phyloP scores from a whole-genome alignment of 2,797 vertebrate species.

The Taeniopygia guttata region DNA sequence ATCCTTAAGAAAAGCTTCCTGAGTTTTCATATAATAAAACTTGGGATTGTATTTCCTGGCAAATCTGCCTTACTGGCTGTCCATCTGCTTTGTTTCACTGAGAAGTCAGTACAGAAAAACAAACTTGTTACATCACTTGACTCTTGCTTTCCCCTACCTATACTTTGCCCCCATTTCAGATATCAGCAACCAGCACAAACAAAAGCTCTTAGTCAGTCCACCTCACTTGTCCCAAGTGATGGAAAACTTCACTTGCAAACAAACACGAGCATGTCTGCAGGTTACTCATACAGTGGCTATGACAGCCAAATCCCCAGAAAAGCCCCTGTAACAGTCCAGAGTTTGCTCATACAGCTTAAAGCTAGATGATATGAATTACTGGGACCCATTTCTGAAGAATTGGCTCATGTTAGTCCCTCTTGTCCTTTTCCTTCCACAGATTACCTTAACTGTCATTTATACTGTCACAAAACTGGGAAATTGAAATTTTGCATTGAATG shows the following conservation, averaged over 20 bases:
- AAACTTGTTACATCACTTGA: neutral
- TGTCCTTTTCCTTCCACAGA: neutral
- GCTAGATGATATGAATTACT: neutral
- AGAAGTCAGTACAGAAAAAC: neutral
- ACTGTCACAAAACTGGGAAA: neutral
- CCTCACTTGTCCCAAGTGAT: accelerated
- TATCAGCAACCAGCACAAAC: neutral
- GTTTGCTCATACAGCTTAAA: neutral
- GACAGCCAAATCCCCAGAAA: neutral
- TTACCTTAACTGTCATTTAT: neutral
- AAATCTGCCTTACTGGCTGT: neutral
- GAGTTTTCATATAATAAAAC: neutral
- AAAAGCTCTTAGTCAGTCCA: neutral
- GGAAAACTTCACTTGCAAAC: neutral
- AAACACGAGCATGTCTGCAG: neutral
- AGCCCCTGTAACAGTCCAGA: neutral
- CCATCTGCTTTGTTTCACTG: neutral
- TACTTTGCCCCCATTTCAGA: neutral
- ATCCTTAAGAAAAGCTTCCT: neutral
- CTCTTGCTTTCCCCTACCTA: neutral
- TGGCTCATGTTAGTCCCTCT: neutral
- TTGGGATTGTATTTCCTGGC: neutral
- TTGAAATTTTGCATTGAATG: neutral
- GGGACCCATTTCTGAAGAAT: neutral
- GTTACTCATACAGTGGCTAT: neutral